phyloP scores from a whole-genome alignment of 2,888 invertebrate species.

The Microchrysa polita region DNA sequence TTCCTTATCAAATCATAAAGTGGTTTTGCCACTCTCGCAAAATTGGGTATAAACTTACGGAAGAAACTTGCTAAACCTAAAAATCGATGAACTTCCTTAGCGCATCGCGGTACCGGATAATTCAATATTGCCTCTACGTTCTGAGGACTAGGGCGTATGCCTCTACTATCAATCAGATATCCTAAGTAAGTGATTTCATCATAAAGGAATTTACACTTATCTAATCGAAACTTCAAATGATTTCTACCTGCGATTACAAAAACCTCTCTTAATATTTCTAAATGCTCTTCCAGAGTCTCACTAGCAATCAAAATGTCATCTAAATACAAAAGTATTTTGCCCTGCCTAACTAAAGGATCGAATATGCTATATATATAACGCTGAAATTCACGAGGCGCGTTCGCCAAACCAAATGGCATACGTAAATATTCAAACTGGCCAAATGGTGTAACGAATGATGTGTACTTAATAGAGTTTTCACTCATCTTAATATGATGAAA shows the following conservation, averaged over 20 bases:
- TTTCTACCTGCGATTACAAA: neutral
- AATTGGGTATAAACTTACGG: constrained; percentile 46
- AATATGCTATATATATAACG: constrained; percentile 51
- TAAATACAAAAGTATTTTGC: constrained; percentile 25
- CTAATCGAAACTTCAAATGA: neutral
- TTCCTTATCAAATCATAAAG: constrained; percentile 54
- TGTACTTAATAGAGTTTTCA: constrained; percentile 50
- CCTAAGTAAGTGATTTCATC: neutral
- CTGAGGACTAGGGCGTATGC: neutral
- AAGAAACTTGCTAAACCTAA: constrained; percentile 49
- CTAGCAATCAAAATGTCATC: constrained; percentile 51
- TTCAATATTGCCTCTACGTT: neutral
- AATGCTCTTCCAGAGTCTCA: neutral
- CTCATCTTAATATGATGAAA: too few species aligned
- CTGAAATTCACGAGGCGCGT: constrained; percentile 48
- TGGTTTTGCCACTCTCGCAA: constrained; percentile 54
- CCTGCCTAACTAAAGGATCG: constrained; percentile 46
- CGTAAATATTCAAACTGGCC: constrained; percentile 50
- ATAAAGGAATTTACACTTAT: neutral
- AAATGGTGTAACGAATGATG: constrained; percentile 51
- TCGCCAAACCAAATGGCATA: constrained; percentile 51
- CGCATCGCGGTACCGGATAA: constrained; percentile 13
- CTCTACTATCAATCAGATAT: neutral
- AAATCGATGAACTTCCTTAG: constrained; percentile 46
- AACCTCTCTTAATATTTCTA: neutral